Evolutionary conservation across 2,797 vertebrate species (phyloP).

Genomic region (Ctenopoma multispine): DNA sequence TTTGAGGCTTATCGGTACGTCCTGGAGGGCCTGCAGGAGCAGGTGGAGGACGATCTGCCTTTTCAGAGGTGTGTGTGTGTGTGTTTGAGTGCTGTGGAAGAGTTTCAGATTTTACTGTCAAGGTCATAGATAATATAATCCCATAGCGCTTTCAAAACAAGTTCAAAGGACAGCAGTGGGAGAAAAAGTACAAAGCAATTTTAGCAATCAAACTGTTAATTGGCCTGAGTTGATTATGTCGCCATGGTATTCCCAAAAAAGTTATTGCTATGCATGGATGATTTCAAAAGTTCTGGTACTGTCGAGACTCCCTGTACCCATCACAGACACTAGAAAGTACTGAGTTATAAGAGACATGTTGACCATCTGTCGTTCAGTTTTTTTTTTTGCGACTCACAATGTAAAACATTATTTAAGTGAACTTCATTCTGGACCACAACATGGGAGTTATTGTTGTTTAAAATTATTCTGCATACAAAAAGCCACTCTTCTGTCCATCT

Average conservation of each 20-base stretch:
- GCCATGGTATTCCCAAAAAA: neutral
- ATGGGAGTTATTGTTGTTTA: neutral
- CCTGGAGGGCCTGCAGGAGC: constrained; percentile 90
- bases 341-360: constrained; percentile 15
- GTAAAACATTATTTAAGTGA: constrained; percentile 6
- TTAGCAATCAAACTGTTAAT: constrained; percentile 9
- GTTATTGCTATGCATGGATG: constrained; percentile 12
- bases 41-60: constrained; percentile 86
- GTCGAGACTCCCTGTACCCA: constrained; percentile 9
- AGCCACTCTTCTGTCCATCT: too few relatives aligned
- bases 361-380: constrained; percentile 17
- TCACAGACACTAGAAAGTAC: constrained; percentile 12
- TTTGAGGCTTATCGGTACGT: constrained; percentile 96
- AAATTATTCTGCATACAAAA: neutral
- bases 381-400: constrained; percentile 10
- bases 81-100: neutral
- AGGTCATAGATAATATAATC: constrained; percentile 18
- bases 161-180: neutral
- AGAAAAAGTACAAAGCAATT: constrained; percentile 13
- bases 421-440: constrained; percentile 15
- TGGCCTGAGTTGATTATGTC: constrained; percentile 33
- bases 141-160: constrained; percentile 6
- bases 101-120: constrained; percentile 22
- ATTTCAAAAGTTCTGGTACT: constrained; percentile 25
- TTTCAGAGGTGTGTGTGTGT: constrained; percentile 87